phyloP scores from a whole-genome alignment of 2,113 vertebrate species.

The Neopipo cinnamomea region DNA sequence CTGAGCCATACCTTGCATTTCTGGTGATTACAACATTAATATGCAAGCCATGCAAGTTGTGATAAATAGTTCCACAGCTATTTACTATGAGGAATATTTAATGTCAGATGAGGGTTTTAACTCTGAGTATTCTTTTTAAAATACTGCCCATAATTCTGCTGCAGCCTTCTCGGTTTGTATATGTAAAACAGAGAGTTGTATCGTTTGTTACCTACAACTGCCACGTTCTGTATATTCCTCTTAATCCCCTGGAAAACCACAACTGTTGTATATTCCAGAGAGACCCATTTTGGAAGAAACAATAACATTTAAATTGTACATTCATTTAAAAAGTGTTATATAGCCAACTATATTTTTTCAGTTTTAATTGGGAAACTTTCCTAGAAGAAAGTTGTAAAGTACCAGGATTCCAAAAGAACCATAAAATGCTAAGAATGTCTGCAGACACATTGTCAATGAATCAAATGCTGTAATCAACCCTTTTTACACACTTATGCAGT shows the following conservation, averaged over 20 bases:
- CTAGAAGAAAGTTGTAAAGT: background rate
- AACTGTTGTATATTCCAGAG: background rate
- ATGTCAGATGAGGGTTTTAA: background rate
- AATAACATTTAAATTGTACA: background rate
- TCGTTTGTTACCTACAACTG: background rate
- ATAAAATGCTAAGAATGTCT: background rate
- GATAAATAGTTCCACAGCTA: background rate
- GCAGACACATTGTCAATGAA: background rate
- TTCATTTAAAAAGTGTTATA: background rate
- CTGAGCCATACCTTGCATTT: background rate
- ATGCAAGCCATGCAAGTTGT: background rate
- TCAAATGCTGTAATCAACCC: background rate
- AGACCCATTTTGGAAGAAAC: background rate
- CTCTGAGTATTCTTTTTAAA: constrained; percentile 5
- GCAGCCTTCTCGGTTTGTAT: background rate
- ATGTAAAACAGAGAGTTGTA: background rate
- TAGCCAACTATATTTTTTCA: background rate
- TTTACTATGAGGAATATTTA: background rate
- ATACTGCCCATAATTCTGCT: constrained; percentile 32
- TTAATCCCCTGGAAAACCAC: background rate
- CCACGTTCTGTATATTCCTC: background rate
- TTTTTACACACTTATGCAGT: background rate
- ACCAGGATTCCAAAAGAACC: background rate
- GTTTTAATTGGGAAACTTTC: constrained; percentile 45
- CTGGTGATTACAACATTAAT: background rate